Evolutionary conservation across 2,797 vertebrate species (phyloP).

Genomic region (Heliangelus exortis): DNA sequence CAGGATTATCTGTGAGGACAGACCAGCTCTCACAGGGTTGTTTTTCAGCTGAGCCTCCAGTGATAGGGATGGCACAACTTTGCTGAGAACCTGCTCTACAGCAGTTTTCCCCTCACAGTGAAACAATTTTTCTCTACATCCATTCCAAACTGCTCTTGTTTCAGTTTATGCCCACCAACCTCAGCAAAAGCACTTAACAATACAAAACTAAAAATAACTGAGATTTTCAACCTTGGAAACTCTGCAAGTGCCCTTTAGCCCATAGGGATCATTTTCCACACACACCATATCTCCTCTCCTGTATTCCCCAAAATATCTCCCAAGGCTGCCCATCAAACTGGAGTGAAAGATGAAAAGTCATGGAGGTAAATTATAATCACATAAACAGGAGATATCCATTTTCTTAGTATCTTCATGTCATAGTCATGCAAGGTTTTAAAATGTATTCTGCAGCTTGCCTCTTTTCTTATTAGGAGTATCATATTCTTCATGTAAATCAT

Average conservation of each 20-base stretch:
- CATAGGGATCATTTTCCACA: background rate
- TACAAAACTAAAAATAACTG: background rate
- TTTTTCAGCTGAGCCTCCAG: background rate
- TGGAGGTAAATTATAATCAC: background rate
- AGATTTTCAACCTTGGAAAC: background rate
- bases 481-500: background rate
- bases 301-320: background rate
- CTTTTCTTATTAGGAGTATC: background rate
- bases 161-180: background rate
- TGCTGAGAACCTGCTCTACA: background rate
- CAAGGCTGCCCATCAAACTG: background rate
- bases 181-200: background rate
- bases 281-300: fast-evolving
- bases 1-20: background rate
- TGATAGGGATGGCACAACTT: background rate
- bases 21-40: background rate
- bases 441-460: background rate
- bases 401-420: background rate
- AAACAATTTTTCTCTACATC: background rate
- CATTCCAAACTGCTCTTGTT: background rate
- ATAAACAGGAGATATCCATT: background rate
- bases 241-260: background rate
- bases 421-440: background rate
- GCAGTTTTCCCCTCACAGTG: background rate
- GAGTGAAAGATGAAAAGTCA: background rate